Conservation (phyloP, 2,888 invertebrate species). For the Hirtodrosophila duncani region DNA sequence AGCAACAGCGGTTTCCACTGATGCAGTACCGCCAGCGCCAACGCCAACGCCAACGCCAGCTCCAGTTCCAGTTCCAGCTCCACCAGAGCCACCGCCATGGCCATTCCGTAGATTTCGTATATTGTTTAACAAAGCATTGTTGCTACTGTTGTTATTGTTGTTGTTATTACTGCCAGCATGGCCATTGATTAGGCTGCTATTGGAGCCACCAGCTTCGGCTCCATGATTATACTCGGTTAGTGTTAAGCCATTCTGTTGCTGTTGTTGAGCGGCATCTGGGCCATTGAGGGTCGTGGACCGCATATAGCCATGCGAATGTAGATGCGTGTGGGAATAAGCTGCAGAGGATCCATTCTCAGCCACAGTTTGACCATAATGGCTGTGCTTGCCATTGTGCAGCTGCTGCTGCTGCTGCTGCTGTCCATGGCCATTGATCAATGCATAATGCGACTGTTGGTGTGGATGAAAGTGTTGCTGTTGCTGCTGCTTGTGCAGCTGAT, state of each 20-base stretch:
- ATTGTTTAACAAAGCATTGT: constrained; percentile 47
- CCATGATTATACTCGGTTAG: constrained; percentile 35
- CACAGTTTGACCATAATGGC: constrained; percentile 47
- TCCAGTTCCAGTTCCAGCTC: constrained; percentile 5
- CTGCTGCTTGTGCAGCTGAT: constrained; percentile 67
- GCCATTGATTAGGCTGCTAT: constrained; percentile 41
- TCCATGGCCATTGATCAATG: constrained; percentile 47
- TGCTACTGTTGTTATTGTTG: constrained; percentile 36
- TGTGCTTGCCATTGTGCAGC: constrained; percentile 27
- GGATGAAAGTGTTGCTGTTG: constrained; percentile 26
- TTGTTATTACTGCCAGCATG: constrained; percentile 26
- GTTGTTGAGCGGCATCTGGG: constrained; percentile 28
- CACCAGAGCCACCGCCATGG: constrained; percentile 12
- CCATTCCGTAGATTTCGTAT: constrained; percentile 65
- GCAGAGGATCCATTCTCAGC: constrained; percentile 46
- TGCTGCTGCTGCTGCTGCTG: constrained; percentile 32
- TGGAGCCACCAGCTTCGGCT: constrained; percentile 15
- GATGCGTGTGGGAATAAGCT: constrained; percentile 29
- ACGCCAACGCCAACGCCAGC: constrained; percentile 13
- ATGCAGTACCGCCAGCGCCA: constrained; percentile 8
- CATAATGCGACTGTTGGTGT: constrained; percentile 53
- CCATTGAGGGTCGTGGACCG: constrained; percentile 18
- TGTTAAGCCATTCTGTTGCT: constrained; percentile 35
- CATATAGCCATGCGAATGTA: constrained; percentile 49
- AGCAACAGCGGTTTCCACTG: neutral